These are phyloP conservation scores for Brachionus sp. DNA, from an alignment of 1,140 invertebrate species.

Conservation along the genomic window DNA sequence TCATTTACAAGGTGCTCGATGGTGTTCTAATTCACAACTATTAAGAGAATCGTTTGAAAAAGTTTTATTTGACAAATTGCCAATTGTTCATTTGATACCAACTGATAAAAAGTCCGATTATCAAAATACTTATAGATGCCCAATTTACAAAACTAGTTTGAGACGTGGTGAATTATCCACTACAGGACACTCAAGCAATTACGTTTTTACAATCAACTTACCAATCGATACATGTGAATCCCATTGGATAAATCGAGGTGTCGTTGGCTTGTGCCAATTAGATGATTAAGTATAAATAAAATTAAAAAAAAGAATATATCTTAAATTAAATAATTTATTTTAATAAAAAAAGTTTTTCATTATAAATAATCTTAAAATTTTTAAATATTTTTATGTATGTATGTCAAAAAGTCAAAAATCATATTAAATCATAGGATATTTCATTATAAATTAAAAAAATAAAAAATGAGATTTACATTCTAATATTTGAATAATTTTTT, in stretches of 20 bases:
- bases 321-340: background rate
- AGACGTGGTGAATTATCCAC: conserved; percentile 77
- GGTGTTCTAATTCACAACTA: conserved; percentile 59
- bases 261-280: conserved; percentile 76
- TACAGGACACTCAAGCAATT: conserved; percentile 89
- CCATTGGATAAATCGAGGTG: conserved; percentile 83
- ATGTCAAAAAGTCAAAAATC: no score
- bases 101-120: conserved; percentile 46
- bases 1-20: conserved; percentile 62
- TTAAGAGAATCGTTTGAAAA: conserved; percentile 77
- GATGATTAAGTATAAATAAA: conserved; percentile 62
- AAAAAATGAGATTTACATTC: no score
- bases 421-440: no score
- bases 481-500: no score
- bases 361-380: no score
- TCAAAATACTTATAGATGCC: conserved; percentile 4
- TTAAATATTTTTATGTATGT: no score
- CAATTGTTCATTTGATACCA: conserved; percentile 60
- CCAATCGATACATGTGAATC: conserved; percentile 66
- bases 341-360: background rate
- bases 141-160: conserved; percentile 60
- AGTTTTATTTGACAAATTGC: conserved; percentile 75
- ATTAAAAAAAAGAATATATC: background rate
- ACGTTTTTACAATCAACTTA: conserved; percentile 75
- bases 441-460: no score